These are phyloP conservation scores for Cyprichromis sp. DNA, from an alignment of 2,113 vertebrate genomes.

Conservation along the genomic window DNA sequence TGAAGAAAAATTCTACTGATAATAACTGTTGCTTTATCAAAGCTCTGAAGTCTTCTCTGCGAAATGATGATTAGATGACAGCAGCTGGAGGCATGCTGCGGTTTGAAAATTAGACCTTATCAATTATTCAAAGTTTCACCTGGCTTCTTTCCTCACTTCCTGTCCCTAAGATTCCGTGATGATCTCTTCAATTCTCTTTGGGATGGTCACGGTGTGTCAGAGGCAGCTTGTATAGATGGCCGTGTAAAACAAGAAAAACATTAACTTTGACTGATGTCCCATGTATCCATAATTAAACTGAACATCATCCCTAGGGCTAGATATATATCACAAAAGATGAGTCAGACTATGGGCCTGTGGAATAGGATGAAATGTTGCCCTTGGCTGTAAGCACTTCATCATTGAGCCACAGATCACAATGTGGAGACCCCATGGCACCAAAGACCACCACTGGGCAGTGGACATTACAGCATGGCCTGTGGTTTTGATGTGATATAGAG, in stretches of 20 bases:
- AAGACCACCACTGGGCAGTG: constrained; percentile 48
- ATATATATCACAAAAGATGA: constrained; percentile 48
- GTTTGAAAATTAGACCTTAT: constrained; percentile 41
- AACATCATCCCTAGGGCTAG: constrained; percentile 42
- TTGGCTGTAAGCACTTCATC: constrained; percentile 40
- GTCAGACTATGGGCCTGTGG: constrained; percentile 27
- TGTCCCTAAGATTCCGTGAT: neutral
- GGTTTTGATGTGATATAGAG: constrained; percentile 40
- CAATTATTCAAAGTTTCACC: constrained; percentile 51
- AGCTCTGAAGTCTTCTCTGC: constrained; percentile 14
- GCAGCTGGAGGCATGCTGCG: constrained; percentile 16
- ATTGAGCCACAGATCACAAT: constrained; percentile 36
- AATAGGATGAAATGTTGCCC: constrained; percentile 52
- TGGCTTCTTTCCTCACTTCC: constrained; percentile 27
- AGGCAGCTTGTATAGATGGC: constrained; percentile 5
- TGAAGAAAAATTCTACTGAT: neutral
- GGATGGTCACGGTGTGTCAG: neutral
- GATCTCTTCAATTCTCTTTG: neutral
- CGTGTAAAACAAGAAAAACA: constrained; percentile 55
- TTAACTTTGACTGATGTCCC: constrained; percentile 48
- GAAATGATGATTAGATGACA: constrained; percentile 43
- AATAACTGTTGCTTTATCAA: constrained; percentile 10
- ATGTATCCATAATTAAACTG: constrained; percentile 58
- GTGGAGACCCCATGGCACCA: constrained; percentile 42
- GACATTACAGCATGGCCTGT: constrained; percentile 43